Evolutionary conservation across 1,140 invertebrate genomes (phyloP).

Genomic region (Euwallacea similis): DNA sequence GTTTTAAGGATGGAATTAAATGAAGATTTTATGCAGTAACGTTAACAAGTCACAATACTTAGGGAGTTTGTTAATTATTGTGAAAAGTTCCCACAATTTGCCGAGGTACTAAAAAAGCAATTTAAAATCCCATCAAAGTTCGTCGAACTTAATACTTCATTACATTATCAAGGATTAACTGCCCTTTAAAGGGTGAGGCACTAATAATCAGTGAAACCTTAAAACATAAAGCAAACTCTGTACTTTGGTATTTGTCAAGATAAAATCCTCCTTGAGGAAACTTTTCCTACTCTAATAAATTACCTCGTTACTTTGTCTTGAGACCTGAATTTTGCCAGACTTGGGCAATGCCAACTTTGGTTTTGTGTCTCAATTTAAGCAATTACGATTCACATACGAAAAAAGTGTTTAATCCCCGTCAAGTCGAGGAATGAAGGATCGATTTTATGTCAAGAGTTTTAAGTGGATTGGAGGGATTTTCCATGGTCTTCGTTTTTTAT

Average conservation of each 20-base stretch:
- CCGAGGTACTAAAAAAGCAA: background rate
- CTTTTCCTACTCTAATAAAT: slow-evolving; percentile 15
- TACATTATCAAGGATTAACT: slow-evolving; percentile 3
- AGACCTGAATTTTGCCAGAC: slow-evolving; percentile 1
- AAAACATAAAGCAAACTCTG: slow-evolving; percentile 8
- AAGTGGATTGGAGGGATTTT: background rate
- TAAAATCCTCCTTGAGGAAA: slow-evolving; percentile 8
- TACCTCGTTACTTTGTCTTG: slow-evolving; percentile 10
- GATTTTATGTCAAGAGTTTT: background rate
- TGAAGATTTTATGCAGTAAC: too few species aligned
- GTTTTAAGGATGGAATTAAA: too few species aligned
- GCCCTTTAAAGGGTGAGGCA: background rate
- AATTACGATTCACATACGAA: too few species aligned
- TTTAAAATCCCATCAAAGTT: slow-evolving; percentile 6
- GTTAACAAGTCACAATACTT: too few species aligned
- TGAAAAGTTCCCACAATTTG: too few species aligned
- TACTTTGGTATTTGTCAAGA: slow-evolving; percentile 13
- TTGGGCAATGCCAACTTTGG: background rate
- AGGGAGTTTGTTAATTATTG: too few species aligned
- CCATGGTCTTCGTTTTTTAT: background rate
- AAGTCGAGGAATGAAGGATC: background rate
- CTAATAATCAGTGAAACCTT: slow-evolving; percentile 6
- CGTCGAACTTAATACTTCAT: background rate
- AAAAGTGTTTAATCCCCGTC: background rate
- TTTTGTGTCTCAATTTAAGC: too few species aligned